Base-by-base conservation (phyloP, 2,888 invertebrate genomes). In the Buathra laborator region DNA sequence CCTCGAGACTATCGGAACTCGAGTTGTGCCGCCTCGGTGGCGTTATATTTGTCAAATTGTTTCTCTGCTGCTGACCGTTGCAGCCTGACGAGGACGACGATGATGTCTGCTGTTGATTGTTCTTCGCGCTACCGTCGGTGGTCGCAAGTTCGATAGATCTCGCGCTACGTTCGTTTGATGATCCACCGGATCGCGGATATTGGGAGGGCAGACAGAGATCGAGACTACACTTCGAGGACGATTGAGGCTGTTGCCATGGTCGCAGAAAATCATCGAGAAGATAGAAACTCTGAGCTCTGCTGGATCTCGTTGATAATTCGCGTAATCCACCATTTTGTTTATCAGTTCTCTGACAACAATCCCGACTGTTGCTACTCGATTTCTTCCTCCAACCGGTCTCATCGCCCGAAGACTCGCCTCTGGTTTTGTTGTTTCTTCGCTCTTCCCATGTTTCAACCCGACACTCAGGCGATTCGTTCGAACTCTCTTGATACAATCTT, bases 191-290 rank as follows among this genome's bases (percentile, higher is more conserved):
- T 70, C 82, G 70, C 2, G 83, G 80, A 77, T 87, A 87, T 12
- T 93, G 93, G 32, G 94, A 93, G 0, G 94, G 92, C 71, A 93
- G 83, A 79, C 94, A 94, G 44, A 93, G 90, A 68, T 94, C 94
- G 77, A 93, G 89, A 83, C 92, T 93, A 67, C 90, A 91, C 83
- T 92, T 91, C 1, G 89, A 87, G 10, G 75, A 75, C 5, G 76
- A 77, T 24, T 79, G 90, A 86, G 68, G 53, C 19, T 81, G 83
- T 81, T 89, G 84, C 87, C 90, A 82, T 71, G 83, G 94, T 16
- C 93, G 91, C 64, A 94, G 89, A 79, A 94, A 94, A 84, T 94
- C 94, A 81, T 94, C 94, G 29, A 94, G 90, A 12, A 94, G 92
- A 89, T 94, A 94, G 86, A 94, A 94, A 84, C 94, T 94, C 86